Conservation (phyloP, 2,888 invertebrate genomes). For the Tetragonisca angustula region DNA sequence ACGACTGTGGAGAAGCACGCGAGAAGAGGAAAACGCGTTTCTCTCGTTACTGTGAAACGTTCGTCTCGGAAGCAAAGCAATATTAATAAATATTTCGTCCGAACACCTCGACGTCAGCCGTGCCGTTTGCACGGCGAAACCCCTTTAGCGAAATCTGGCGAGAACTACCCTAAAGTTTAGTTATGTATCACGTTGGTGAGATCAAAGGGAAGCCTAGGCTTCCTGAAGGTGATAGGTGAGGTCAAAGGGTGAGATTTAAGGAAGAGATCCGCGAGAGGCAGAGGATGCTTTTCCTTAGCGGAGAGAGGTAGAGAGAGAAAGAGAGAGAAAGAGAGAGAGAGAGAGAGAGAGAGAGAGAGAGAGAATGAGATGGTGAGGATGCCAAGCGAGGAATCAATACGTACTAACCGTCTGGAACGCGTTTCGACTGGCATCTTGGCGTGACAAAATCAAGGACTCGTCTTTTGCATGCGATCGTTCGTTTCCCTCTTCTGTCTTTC, state of each 20-base stretch:
- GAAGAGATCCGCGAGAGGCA: constrained; percentile 43
- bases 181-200: constrained; percentile 41
- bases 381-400: constrained; percentile 74
- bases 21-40: neutral
- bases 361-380: constrained; percentile 32
- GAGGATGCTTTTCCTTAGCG: constrained; percentile 56
- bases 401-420: constrained; percentile 73
- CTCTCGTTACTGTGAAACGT: neutral
- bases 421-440: constrained; percentile 60
- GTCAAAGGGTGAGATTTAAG: constrained; percentile 44
- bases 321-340: too few relatives aligned
- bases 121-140: constrained; percentile 6
- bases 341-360: too few relatives aligned
- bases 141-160: constrained; percentile 16
- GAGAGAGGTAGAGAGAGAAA: neutral
- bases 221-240: constrained; percentile 25
- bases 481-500: neutral
- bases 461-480: neutral
- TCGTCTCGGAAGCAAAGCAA: neutral
- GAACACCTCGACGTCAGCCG: neutral
- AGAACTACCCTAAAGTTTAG: constrained; percentile 38
- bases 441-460: constrained; percentile 58
- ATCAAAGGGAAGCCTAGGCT: constrained; percentile 59
- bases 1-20: too few relatives aligned
- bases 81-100: neutral